Evolutionary conservation across 1,140 invertebrate species (phyloP).

Genomic region (Aleiodes sp.): DNA sequence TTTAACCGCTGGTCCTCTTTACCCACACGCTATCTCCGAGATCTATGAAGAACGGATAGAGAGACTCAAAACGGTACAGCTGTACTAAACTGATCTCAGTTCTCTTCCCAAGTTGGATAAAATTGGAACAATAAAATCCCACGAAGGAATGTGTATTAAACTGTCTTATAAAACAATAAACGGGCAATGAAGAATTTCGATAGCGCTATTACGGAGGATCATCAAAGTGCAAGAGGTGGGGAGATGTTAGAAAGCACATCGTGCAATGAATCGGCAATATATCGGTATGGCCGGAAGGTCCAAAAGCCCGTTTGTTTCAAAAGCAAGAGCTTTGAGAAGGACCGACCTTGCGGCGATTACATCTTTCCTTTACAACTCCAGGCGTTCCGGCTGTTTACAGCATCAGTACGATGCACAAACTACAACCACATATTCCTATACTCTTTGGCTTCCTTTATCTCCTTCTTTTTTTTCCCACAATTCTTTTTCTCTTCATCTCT

Average conservation of each 20-base stretch:
- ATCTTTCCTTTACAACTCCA: conserved; percentile 3
- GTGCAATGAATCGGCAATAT: conserved; percentile 16
- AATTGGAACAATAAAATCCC: too few species aligned
- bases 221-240: not conserved
- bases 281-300: conserved; percentile 5
- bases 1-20: not conserved
- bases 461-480: not conserved
- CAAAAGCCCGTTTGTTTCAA: conserved; percentile 1
- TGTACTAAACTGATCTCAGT: too few species aligned
- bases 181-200: not conserved
- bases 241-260: not conserved
- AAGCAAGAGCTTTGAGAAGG: conserved; percentile 12
- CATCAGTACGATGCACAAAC: not conserved
- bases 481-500: conserved; percentile 31
- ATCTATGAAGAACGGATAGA: conserved; percentile 21
- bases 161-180: not conserved
- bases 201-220: not conserved
- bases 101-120: too few species aligned
- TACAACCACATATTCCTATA: not conserved
- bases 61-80: too few species aligned
- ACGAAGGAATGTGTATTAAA: too few species aligned
- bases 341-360: conserved; percentile 16
- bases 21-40: conserved; percentile 11
- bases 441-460: not conserved
- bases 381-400: conserved; percentile 11